Conservation (phyloP, 2,888 invertebrate species). For the Chromoteleia sp. region DNA sequence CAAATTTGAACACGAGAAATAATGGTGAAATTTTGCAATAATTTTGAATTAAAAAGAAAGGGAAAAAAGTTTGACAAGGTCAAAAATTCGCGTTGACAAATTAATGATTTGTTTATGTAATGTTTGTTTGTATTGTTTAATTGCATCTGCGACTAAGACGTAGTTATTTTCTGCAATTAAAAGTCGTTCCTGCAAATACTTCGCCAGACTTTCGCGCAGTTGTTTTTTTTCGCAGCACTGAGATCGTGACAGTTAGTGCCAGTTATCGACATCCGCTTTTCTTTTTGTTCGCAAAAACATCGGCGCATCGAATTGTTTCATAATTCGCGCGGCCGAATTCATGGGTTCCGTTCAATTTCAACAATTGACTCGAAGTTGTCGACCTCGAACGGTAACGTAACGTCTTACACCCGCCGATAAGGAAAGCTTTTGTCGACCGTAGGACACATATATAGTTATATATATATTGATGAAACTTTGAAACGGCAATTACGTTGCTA, state of each 20-base stretch:
- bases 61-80: no score
- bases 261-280: conserved; percentile 6
- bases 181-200: conserved; percentile 19
- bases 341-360: conserved; percentile 22
- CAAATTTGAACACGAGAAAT: no score
- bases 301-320: neutral
- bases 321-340: neutral
- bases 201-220: conserved; percentile 6
- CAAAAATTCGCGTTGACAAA: no score
- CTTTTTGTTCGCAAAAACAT: conserved; percentile 4
- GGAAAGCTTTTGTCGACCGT: conserved; percentile 75
- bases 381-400: conserved; percentile 35
- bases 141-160: conserved; percentile 13
- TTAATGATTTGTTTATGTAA: no score
- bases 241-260: conserved; percentile 27
- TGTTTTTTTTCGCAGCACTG: conserved; percentile 8
- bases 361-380: conserved; percentile 36
- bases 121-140: no score
- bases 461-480: conserved; percentile 77
- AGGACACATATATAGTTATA: conserved; percentile 72
- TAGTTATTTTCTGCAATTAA: conserved; percentile 17
- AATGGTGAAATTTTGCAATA: no score
- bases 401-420: conserved; percentile 38
- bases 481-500: conserved; percentile 80
- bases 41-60: no score